phyloP scores from a whole-genome alignment of 2,797 vertebrate species.

The Sylvia borin region DNA sequence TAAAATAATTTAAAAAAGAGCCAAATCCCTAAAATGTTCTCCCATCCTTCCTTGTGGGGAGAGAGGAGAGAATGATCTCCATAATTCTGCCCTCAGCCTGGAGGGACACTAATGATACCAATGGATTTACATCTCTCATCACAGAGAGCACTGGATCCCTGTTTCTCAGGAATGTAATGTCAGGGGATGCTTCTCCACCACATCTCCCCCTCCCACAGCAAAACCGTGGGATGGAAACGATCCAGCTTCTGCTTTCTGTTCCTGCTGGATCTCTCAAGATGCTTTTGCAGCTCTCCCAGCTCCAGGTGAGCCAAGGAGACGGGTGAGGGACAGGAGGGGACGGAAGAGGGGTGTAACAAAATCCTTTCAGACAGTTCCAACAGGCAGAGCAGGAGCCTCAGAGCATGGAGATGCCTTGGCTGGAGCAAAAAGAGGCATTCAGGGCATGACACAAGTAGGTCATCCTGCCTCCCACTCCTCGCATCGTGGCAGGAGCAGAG shows the following conservation, averaged over 20 bases:
- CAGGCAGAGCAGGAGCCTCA: not conserved
- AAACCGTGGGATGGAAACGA: rapidly evolving
- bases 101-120: not conserved
- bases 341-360: not conserved
- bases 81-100: not conserved
- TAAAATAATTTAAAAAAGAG: not conserved
- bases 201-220: not conserved
- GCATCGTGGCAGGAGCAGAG: not conserved
- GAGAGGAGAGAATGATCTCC: not conserved
- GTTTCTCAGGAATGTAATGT: rapidly evolving
- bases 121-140: not conserved
- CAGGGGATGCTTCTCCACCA: not conserved
- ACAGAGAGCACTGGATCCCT: too few species aligned
- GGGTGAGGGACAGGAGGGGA: not conserved
- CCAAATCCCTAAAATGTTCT: not conserved
- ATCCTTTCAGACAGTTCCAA: not conserved
- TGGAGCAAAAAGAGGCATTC: not conserved
- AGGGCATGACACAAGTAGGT: not conserved
- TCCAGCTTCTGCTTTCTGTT: not conserved
- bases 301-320: not conserved
- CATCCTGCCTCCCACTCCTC: not conserved
- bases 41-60: not conserved
- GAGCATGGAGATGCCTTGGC: not conserved
- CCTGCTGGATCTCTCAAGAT: not conserved
- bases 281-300: not conserved